Percentiles rank a stretch among this genome's conserved stretches.
Evolutionary conservation across 2,888 invertebrate genomes (phyloP).

Genomic region (Lamellibrachia columna): DNA sequence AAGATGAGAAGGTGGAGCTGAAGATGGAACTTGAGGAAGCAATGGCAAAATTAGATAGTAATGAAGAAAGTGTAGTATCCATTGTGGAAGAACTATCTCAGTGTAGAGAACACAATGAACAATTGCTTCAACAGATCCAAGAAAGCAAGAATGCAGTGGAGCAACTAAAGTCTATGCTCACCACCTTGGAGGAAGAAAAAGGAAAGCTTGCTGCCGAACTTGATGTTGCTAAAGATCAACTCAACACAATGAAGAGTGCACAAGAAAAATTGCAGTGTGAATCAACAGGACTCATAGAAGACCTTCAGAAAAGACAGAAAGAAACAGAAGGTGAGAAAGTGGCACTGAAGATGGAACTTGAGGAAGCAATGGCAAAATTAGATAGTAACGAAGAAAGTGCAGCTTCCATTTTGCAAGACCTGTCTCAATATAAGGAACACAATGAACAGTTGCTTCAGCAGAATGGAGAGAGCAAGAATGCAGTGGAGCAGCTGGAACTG

Average conservation of each 20-base stretch:
- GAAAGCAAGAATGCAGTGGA: too few species aligned
- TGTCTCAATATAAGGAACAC: not conserved
- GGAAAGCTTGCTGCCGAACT: too few species aligned
- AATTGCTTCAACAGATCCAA: too few species aligned
- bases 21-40: too few species aligned
- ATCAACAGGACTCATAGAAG: not conserved
- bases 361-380: not conserved
- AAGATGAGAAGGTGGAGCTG: too few species aligned
- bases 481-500: not conserved
- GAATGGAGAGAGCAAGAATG: not conserved
- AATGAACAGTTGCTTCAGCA: conserved; percentile 7
- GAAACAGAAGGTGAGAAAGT: not conserved
- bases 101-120: too few species aligned
- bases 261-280: conserved; percentile 1
- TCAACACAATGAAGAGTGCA: not conserved
- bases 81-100: too few species aligned
- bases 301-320: not conserved
- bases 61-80: too few species aligned
- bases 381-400: not conserved
- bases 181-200: too few species aligned
- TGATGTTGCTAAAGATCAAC: too few species aligned
- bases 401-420: not conserved
- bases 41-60: too few species aligned
- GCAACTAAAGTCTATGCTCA: too few species aligned
- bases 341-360: not conserved